Evolutionary conservation across 2,888 invertebrate species (phyloP), one percentile per base, ranked within the genome.

Genomic region (Rhopalosiphum nymphaeae): DNA sequence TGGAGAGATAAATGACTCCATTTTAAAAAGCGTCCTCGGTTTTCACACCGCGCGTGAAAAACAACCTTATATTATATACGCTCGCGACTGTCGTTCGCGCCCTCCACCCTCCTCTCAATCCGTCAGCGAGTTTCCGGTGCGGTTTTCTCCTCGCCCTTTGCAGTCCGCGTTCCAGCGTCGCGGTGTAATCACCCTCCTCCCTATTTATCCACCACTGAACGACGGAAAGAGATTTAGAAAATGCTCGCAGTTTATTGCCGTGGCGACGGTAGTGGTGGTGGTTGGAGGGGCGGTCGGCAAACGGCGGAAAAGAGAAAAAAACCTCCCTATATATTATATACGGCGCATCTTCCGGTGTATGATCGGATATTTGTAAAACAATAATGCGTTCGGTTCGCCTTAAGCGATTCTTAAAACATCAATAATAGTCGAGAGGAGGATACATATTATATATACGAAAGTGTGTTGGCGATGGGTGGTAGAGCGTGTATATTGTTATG

Each of bases 1-100:
- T n/a, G 26, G 86, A 91, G 94, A 94, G 94, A 94, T 94, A 94
- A 94, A 94, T 94, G 94, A 94, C 94, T 94, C 94, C 94, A 94
- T 94, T 94, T 94, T 91, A 86, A 91, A 94, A 94, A 94, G 67
- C 85, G 94, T 94, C 94, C 94, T 94, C 94, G 94, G 90, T 94
- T 90, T 91, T 94, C 94, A 87, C 90, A 91, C 94, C 94, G 94
- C 61, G 13, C 93, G 57, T 53, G 91, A 91, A 94, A 94, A 94
- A 94, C 90, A 94, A 91, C 94, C 78, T 93, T 49, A 67, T 78
- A 90, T 53, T 86, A 89, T 89, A 57, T 57, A 85, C 85, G 85
- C 42, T 84, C 84, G 89, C 78, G 89, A 89, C 89, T 93, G 89
- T 92, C 92, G 86, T 67, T 87, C 88, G 56, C 44, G 46, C 56